phyloP scores from a whole-genome alignment of 2,888 invertebrate genomes.

The Oconnorella tubifera region DNA sequence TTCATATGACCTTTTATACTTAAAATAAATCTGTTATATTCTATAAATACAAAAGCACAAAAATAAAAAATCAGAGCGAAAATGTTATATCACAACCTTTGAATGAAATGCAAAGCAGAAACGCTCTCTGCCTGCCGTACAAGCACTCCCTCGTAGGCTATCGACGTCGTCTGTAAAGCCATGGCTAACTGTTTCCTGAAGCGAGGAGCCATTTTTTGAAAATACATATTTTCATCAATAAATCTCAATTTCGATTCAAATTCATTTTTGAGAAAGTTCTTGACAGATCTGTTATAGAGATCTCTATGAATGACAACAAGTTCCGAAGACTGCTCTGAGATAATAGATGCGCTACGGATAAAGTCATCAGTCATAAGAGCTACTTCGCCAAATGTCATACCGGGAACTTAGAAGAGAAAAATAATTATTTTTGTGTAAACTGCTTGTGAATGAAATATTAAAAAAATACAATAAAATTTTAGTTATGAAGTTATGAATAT shows the following conservation, averaged over 20 bases:
- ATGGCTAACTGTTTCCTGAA: conserved; percentile 54
- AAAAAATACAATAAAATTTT: too few species aligned
- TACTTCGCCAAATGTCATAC: conserved; percentile 54
- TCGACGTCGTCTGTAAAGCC: conserved; percentile 50
- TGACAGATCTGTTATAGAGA: conserved; percentile 50
- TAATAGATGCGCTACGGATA: conserved; percentile 51
- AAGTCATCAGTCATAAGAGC: conserved; percentile 52
- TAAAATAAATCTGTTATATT: too few species aligned
- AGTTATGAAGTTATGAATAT: too few species aligned
- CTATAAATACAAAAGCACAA: too few species aligned
- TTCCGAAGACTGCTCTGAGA: conserved; percentile 48
- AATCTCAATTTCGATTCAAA: conserved; percentile 52
- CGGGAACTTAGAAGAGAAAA: conserved; percentile 44
- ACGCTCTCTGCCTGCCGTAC: conserved; percentile 49
- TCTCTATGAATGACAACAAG: conserved; percentile 52
- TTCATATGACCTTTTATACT: too few species aligned
- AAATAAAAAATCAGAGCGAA: too few species aligned
- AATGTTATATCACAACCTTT: too few species aligned
- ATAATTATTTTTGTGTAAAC: too few species aligned
- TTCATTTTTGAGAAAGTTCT: conserved; percentile 47
- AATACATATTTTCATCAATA: conserved; percentile 47
- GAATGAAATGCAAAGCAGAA: conserved; percentile 49
- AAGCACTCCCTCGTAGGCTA: conserved; percentile 47
- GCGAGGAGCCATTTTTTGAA: conserved; percentile 50
- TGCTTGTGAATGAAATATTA: too few species aligned